Percentiles rank a stretch among this genome's conserved stretches.
Evolutionary conservation across 2,888 invertebrate genomes (phyloP).

Genomic region (Drosophila borborema): DNA sequence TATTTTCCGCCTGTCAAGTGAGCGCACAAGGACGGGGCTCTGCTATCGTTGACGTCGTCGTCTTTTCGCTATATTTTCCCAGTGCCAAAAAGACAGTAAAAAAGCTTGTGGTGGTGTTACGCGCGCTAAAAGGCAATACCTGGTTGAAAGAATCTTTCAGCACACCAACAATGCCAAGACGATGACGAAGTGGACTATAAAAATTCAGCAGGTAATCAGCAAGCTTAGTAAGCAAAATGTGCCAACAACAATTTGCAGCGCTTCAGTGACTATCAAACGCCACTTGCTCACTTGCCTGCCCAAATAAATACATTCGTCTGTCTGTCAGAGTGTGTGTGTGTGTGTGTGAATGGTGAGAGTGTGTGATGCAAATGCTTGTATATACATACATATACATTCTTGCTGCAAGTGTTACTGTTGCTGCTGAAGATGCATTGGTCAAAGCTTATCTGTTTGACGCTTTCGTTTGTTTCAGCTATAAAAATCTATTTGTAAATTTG

Average conservation of each 20-base stretch:
- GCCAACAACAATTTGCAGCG: slow-evolving; percentile 50
- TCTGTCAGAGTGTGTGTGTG: neutral
- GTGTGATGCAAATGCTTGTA: slow-evolving; percentile 18
- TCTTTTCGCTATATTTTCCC: slow-evolving; percentile 52
- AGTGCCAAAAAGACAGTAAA: slow-evolving; percentile 65
- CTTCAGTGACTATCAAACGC: slow-evolving; percentile 57
- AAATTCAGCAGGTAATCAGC: slow-evolving; percentile 55
- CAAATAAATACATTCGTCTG: slow-evolving; percentile 36
- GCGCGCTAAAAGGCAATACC: slow-evolving; percentile 24
- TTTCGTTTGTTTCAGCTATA: slow-evolving; percentile 39
- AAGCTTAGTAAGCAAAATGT: slow-evolving; percentile 36
- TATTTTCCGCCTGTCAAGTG: slow-evolving; percentile 43
- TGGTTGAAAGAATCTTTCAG: slow-evolving; percentile 34
- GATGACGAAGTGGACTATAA: slow-evolving; percentile 56
- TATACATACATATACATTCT: neutral
- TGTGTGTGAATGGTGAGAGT: slow-evolving; percentile 11
- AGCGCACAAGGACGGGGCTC: slow-evolving; percentile 48
- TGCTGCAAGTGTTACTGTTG: slow-evolving; percentile 17
- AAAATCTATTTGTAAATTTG: slow-evolving; percentile 22
- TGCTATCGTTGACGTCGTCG: slow-evolving; percentile 28
- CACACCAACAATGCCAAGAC: slow-evolving; percentile 24
- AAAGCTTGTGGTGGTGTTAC: slow-evolving; percentile 18
- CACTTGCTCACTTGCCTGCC: slow-evolving; percentile 48
- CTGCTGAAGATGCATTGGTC: slow-evolving; percentile 23
- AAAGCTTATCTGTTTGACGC: slow-evolving; percentile 42